Percentiles rank a stretch among this genome's conserved stretches.
phyloP scores from a whole-genome alignment of 2,797 vertebrate genomes.

The Tangara arthus region DNA sequence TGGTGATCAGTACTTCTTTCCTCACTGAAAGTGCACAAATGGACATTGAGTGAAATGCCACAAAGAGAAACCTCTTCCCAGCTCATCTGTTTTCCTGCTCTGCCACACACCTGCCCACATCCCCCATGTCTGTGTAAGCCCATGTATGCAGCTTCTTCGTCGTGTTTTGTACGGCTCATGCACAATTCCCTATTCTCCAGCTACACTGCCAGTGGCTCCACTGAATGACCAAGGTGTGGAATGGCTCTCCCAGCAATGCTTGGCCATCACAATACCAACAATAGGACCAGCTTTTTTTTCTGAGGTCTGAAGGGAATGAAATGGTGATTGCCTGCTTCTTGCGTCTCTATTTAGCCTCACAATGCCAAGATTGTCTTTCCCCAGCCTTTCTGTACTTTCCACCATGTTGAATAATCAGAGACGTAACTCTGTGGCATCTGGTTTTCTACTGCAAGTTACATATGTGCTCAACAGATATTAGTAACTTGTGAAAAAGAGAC shows the following conservation, averaged over 20 bases:
- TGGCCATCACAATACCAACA: not conserved
- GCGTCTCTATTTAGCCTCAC: not conserved
- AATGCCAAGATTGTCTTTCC: not conserved
- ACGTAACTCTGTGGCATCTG: not conserved
- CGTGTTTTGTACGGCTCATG: fast-evolving
- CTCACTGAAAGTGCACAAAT: not conserved
- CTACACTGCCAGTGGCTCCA: not conserved
- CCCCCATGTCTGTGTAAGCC: not conserved
- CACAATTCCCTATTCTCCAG: not conserved
- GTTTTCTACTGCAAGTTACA: not conserved
- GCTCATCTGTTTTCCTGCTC: not conserved
- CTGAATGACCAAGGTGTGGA: not conserved
- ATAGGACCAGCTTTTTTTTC: not conserved
- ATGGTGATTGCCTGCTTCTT: not conserved
- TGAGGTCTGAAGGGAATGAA: not conserved
- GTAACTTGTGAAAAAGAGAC: not conserved
- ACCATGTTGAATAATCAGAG: not conserved
- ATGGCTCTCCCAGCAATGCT: not conserved
- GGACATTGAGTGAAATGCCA: not conserved
- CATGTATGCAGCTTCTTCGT: not conserved
- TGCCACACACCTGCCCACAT: not conserved
- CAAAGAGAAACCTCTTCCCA: not conserved
- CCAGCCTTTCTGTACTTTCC: not conserved
- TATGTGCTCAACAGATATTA: fast-evolving
- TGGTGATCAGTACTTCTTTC: not conserved